Base-by-base conservation (phyloP, 2,113 vertebrate genomes). In the Oncorhynchus tshawytscha region DNA sequence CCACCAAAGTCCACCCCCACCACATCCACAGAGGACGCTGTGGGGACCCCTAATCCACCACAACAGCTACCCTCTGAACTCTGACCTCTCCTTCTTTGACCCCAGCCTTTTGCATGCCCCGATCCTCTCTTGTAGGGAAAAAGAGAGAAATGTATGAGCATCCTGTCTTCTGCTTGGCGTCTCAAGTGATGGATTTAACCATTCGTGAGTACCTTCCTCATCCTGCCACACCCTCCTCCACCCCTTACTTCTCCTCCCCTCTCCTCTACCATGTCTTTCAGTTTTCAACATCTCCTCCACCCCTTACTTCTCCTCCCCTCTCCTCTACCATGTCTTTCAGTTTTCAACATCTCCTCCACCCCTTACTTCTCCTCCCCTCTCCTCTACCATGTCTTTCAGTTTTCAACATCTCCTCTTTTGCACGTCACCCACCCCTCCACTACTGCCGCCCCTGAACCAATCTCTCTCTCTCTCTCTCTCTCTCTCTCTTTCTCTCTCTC, bases 151-250 rank as follows among this genome's bases (percentile, higher is more conserved):
- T 99, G 97, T 99, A 97, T 96, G 98, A 99, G 92, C 97, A 99
- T 96, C 97, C 98, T 95, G 96, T 99, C 97, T 99, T 98, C 97
- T 99, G 97, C 96, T 99, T 99, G 98, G 98, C 98, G 94, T 99
- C 98, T 96, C 98, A 99, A 98, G 98, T 99, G 96, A 99, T 99
- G 97, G 97, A 99, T 99, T 99, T 99, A 99, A 99, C 98, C 94
- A 99, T 99, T 98, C 97, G 98, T 99, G 97, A 99, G 98, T 99
- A 99, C 96, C 92, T 95, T 94, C 92, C 95, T 93, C 95, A 93
- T 94, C 93, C 48, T 29, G 48, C 27, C 29, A 24, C 49, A 66
- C 67, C 57, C 66, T 67, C 45, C 22, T 49, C 76, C 71, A 51
- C 25, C 65, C 67, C 68, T 67, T 60, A 60, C 13, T 67, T n/a